Evolutionary conservation across 2,888 invertebrate genomes (phyloP).

Genomic region (Calameuta filiformis): DNA sequence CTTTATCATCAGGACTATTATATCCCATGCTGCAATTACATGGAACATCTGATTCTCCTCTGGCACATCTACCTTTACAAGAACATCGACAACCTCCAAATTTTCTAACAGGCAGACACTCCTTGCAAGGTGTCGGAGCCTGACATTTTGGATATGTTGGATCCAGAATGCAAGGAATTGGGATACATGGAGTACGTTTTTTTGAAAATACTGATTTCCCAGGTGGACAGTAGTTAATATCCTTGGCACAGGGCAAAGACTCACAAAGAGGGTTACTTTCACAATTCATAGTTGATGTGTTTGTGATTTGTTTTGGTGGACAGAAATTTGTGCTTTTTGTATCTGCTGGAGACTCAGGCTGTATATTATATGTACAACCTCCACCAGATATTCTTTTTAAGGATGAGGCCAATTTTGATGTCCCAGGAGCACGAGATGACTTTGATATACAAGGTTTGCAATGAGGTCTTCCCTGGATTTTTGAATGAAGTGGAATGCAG

Average conservation of each 20-base stretch:
- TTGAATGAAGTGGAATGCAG: slow-evolving; percentile 9
- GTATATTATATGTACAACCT: neutral
- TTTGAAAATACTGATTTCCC: neutral
- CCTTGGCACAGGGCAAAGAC: slow-evolving; percentile 12
- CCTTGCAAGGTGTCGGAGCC: slow-evolving; percentile 17
- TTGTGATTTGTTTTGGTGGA: neutral
- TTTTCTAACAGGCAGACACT: slow-evolving; percentile 16
- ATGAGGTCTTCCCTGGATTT: neutral
- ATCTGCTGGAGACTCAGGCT: neutral
- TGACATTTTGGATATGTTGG: slow-evolving; percentile 10
- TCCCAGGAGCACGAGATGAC: neutral
- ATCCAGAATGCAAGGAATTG: slow-evolving; percentile 9
- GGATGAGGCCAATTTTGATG: neutral
- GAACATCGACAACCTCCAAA: slow-evolving; percentile 32
- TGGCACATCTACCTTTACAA: slow-evolving; percentile 36
- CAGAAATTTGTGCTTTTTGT: neutral
- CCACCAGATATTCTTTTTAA: neutral
- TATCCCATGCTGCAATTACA: slow-evolving; percentile 37
- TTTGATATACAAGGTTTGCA: neutral
- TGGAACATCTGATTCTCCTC: slow-evolving; percentile 23
- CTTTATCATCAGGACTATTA: slow-evolving; percentile 18
- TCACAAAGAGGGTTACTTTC: slow-evolving; percentile 24
- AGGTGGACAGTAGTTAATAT: slow-evolving; percentile 7
- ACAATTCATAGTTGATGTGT: neutral
- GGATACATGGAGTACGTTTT: slow-evolving; percentile 6